A percentile compares a stretch with the other conserved stretches of the same genome.
phyloP scores from a whole-genome alignment of 2,888 invertebrate species.

The Deilephila porcellus region DNA sequence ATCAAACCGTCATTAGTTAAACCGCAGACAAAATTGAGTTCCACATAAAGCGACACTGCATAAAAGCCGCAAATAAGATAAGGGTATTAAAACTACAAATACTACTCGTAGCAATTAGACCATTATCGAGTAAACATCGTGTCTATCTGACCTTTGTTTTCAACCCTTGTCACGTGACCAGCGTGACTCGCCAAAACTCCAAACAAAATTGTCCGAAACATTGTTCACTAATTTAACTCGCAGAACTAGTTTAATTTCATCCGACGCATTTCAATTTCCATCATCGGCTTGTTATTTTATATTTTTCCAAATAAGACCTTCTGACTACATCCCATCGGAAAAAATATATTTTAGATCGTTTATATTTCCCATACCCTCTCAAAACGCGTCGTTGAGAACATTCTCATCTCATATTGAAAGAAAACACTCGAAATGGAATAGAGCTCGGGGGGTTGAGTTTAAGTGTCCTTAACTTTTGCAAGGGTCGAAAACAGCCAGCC shows the following conservation, averaged over 20 bases:
- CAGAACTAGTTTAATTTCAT: slow-evolving; percentile 29
- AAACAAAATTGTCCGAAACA: slow-evolving; percentile 28
- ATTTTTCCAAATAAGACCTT: not conserved
- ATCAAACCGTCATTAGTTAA: not conserved
- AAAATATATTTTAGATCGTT: slow-evolving; percentile 32
- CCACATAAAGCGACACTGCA: not conserved
- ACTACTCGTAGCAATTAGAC: slow-evolving; percentile 8
- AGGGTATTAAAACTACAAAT: not conserved
- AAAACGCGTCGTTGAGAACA: slow-evolving; percentile 37
- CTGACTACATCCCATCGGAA: slow-evolving; percentile 26
- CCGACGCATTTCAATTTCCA: not conserved
- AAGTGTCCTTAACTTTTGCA: slow-evolving; percentile 55
- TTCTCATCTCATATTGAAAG: slow-evolving; percentile 43
- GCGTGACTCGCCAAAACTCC: slow-evolving; percentile 22
- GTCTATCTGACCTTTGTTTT: slow-evolving; percentile 27
- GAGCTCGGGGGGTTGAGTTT: slow-evolving; percentile 45
- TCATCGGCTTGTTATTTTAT: slow-evolving; percentile 1
- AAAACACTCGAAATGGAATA: slow-evolving; percentile 49
- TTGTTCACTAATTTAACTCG: slow-evolving; percentile 28
- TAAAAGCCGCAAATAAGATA: not conserved
- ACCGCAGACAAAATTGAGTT: slow-evolving; percentile 13
- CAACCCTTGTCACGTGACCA: slow-evolving; percentile 31
- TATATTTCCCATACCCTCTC: slow-evolving; percentile 33
- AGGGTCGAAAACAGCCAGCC: slow-evolving; percentile 50
- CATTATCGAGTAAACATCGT: slow-evolving; percentile 27